Conservation (phyloP, 1,140 invertebrate species). For the Drosophila seguyi region DNA sequence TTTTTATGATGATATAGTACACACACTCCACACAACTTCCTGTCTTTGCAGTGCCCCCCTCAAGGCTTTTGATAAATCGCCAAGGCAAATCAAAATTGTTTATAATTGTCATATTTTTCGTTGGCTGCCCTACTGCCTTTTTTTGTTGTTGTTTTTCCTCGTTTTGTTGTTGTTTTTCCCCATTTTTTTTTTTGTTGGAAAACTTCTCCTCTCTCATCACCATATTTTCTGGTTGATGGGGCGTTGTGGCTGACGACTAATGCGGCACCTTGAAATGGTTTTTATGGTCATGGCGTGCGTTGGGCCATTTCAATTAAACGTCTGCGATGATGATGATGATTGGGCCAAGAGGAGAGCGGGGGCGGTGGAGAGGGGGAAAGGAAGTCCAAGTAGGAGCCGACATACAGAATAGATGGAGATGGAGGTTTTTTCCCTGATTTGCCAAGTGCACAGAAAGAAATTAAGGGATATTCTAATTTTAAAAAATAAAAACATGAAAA, state of each 20-base stretch:
- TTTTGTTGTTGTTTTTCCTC: neutral
- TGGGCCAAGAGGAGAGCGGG: neutral
- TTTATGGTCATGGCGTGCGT: constrained; percentile 75
- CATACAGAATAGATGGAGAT: constrained; percentile 2
- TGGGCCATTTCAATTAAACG: constrained; percentile 79
- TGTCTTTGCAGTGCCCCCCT: constrained; percentile 16
- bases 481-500: no score
- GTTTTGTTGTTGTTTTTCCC: neutral
- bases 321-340: constrained; percentile 51
- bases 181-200: neutral
- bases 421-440: constrained; percentile 6
- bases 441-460: constrained; percentile 3
- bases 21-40: constrained; percentile 21
- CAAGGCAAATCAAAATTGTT: constrained; percentile 74
- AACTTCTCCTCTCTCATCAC: constrained; percentile 18
- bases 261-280: constrained; percentile 79
- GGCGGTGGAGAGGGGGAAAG: neutral
- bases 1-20: constrained; percentile 64
- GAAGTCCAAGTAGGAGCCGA: constrained; percentile 12
- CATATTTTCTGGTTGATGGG: constrained; percentile 41
- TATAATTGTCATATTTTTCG: constrained; percentile 76
- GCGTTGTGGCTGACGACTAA: constrained; percentile 75
- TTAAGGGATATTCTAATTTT: no score
- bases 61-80: constrained; percentile 58
- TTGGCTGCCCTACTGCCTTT: constrained; percentile 1